Percentiles rank a stretch among this genome's conserved stretches.
Conservation (phyloP, 2,797 vertebrate genomes). For the Novumbra hubbsi region DNA sequence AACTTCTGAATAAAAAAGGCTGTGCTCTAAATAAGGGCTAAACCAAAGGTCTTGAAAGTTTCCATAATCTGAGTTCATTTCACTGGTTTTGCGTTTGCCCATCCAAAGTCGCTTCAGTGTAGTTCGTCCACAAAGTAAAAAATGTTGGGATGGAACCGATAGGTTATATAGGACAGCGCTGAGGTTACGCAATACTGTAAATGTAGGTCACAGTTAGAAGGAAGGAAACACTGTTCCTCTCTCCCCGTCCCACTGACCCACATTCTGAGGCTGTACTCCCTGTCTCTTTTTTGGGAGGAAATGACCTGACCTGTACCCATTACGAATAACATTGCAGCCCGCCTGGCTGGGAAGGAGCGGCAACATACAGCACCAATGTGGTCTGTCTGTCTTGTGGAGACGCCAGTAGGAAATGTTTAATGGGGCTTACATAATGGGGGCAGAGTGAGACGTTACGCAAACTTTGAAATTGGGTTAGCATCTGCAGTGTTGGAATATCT, state of each 20-base stretch:
- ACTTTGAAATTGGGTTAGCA: slow-evolving; percentile 23
- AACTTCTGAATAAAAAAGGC: slow-evolving; percentile 43
- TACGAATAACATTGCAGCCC: neutral
- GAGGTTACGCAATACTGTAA: neutral
- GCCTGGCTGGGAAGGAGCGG: neutral
- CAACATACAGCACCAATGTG: too few relatives aligned
- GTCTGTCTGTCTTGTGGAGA: neutral
- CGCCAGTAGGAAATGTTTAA: slow-evolving; percentile 13
- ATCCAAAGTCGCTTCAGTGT: neutral
- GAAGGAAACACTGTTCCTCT: neutral
- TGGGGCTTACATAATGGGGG: slow-evolving; percentile 23
- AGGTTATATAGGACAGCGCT: neutral
- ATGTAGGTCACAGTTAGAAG: slow-evolving; percentile 1
- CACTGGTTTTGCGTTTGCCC: neutral
- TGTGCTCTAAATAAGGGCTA: neutral
- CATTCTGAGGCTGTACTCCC: neutral
- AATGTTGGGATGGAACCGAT: neutral
- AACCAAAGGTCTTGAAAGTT: neutral
- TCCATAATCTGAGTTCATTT: slow-evolving; percentile 15
- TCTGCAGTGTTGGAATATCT: neutral
- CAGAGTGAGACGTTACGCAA: slow-evolving; percentile 16
- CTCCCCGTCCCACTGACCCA: slow-evolving; percentile 1
- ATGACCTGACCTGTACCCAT: neutral
- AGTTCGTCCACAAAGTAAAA: neutral
- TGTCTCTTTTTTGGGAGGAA: neutral